phyloP scores from a whole-genome alignment of 2,888 invertebrate genomes.

The Aproaerema taeniolella region DNA sequence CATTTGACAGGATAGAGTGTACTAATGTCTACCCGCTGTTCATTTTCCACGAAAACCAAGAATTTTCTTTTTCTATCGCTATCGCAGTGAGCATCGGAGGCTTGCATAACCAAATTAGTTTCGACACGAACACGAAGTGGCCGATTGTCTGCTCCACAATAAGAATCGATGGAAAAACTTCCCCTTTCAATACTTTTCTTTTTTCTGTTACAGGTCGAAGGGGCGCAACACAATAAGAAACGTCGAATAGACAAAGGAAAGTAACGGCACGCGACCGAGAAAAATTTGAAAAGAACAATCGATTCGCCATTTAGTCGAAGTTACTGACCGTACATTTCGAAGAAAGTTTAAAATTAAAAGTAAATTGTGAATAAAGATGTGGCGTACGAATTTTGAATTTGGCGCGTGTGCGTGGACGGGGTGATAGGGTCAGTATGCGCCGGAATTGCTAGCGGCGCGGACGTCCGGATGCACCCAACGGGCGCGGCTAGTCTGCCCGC shows the following conservation, averaged over 20 bases:
- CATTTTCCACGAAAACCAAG: conserved; percentile 45
- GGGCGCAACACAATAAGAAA: conserved; percentile 53
- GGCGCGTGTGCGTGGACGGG: conserved; percentile 21
- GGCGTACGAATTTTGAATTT: conserved; percentile 32
- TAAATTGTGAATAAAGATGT: conserved; percentile 27
- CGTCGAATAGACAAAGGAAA: conserved; percentile 33
- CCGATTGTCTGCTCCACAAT: conserved; percentile 63
- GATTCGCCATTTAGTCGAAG: conserved; percentile 32
- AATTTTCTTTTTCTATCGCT: conserved; percentile 57
- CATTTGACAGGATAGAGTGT: conserved; percentile 5
- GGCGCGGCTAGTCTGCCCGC: conserved; percentile 84
- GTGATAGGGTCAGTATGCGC: conserved; percentile 51
- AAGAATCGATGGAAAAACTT: conserved; percentile 59
- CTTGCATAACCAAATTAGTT: conserved; percentile 69
- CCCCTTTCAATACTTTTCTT: conserved; percentile 54
- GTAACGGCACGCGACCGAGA: conserved; percentile 37
- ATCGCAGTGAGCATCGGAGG: conserved; percentile 57
- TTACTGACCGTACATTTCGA: conserved; percentile 27
- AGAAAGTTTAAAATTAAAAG: conserved; percentile 7
- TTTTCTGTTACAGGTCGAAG: conserved; percentile 66
- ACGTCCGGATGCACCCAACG: conserved; percentile 86
- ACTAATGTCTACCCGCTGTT: conserved; percentile 11
- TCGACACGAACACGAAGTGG: conserved; percentile 66
- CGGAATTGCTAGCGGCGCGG: conserved; percentile 51
- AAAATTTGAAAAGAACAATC: conserved; percentile 48